Conservation (phyloP, 2,113 vertebrate species). For the Plestiodon gilberti region DNA sequence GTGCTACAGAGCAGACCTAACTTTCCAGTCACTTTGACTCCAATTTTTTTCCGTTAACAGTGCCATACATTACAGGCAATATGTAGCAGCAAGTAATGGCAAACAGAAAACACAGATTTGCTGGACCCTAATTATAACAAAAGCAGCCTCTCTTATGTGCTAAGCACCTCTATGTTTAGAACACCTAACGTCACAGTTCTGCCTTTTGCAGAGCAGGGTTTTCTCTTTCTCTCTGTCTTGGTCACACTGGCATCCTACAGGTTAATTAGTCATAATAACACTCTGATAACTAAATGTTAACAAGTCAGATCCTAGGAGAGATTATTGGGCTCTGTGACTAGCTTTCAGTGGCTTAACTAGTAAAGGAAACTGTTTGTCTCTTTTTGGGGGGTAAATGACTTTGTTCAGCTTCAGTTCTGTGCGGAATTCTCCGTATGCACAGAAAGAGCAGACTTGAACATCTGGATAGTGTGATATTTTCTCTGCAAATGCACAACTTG, state of each 20-base stretch:
- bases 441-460: constrained; percentile 77
- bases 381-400: constrained; percentile 51
- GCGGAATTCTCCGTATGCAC: constrained; percentile 61
- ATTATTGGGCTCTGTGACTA: constrained; percentile 45
- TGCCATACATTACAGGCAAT: constrained; percentile 84
- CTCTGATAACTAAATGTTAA: constrained; percentile 57
- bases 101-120: constrained; percentile 77
- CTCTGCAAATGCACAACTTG: constrained; percentile 76
- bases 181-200: constrained; percentile 33
- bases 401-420: constrained; percentile 26
- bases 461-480: constrained; percentile 78
- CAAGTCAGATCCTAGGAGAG: constrained; percentile 45
- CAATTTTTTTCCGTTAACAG: constrained; percentile 81
- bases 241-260: constrained; percentile 49
- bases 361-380: constrained; percentile 49
- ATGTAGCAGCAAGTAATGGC: constrained; percentile 77
- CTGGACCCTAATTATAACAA: constrained; percentile 72
- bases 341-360: constrained; percentile 44
- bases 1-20: constrained; percentile 85
- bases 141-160: constrained; percentile 50
- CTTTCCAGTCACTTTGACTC: constrained; percentile 87
- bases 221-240: constrained; percentile 4
- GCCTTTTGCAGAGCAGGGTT: constrained; percentile 33
- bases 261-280: constrained; percentile 69
- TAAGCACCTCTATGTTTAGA: constrained; percentile 47